These are phyloP conservation scores for Opisthocomus hoazin DNA, from an alignment of 2,113 vertebrate species.

Conservation along the genomic window DNA sequence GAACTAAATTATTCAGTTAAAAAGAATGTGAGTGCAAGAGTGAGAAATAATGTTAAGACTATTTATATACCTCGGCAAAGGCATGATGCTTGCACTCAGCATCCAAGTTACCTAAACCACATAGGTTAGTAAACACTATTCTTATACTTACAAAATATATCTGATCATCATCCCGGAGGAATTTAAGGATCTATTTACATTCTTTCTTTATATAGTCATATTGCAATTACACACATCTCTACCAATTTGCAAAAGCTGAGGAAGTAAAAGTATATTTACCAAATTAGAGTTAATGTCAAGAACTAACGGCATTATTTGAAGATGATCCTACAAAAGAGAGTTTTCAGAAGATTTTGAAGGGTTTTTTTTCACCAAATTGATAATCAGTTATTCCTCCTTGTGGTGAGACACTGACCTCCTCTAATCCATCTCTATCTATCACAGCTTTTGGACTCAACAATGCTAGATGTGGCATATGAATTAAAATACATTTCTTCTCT, in stretches of 20 bases:
- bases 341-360: neutral
- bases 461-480: neutral
- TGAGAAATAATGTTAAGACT: neutral
- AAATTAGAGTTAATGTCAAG: neutral
- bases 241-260: neutral
- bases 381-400: neutral
- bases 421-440: neutral
- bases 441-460: neutral
- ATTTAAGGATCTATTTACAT: neutral
- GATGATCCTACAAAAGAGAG: neutral
- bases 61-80: neutral
- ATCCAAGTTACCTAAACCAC: neutral
- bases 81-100: neutral
- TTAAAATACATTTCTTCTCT: neutral
- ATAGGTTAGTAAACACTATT: neutral
- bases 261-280: neutral
- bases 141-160: neutral
- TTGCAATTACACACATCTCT: neutral
- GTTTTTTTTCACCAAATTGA: neutral
- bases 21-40: neutral
- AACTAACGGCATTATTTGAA: neutral
- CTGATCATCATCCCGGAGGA: neutral
- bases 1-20: conserved; percentile 16
- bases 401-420: neutral
- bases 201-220: neutral